These are phyloP conservation scores for Piaya cayana DNA, from an alignment of 2,113 vertebrate genomes.

Conservation along the genomic window DNA sequence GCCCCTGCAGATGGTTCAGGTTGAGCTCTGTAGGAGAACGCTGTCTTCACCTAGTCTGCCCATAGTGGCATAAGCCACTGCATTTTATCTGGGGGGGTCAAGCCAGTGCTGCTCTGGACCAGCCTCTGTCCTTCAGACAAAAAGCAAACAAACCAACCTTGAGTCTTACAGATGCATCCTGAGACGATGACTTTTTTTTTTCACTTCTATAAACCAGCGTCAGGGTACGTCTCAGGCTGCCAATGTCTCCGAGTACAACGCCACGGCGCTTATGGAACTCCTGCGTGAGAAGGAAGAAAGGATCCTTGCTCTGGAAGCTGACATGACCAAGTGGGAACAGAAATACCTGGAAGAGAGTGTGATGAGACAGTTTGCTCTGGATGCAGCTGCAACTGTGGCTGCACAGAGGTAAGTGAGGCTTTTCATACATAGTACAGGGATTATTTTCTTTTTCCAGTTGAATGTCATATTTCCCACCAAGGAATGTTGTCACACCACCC, in stretches of 20 bases:
- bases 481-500: background rate
- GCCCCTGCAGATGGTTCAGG: background rate
- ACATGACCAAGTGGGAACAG: constrained; percentile 99
- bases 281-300: constrained; percentile 95
- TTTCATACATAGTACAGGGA: constrained; percentile 1
- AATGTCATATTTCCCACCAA: background rate
- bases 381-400: constrained; percentile 93
- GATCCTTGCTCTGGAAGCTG: constrained; percentile 95
- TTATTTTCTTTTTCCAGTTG: constrained; percentile 41
- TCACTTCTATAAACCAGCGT: constrained; percentile 74
- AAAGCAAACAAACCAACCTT: background rate
- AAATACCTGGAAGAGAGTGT: constrained; percentile 98
- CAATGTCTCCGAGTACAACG: constrained; percentile 84
- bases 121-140: background rate
- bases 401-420: constrained; percentile 85
- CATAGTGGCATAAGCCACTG: background rate
- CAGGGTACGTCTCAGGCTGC: constrained; percentile 85
- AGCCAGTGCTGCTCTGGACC: background rate
- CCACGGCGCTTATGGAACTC: constrained; percentile 91
- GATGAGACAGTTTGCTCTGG: constrained; percentile 97
- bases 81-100: background rate
- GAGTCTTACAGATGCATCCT: background rate
- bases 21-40: background rate
- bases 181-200: background rate
- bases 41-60: background rate